Conservation (phyloP, 2,797 vertebrate species). For the Alosa sapidissima region DNA sequence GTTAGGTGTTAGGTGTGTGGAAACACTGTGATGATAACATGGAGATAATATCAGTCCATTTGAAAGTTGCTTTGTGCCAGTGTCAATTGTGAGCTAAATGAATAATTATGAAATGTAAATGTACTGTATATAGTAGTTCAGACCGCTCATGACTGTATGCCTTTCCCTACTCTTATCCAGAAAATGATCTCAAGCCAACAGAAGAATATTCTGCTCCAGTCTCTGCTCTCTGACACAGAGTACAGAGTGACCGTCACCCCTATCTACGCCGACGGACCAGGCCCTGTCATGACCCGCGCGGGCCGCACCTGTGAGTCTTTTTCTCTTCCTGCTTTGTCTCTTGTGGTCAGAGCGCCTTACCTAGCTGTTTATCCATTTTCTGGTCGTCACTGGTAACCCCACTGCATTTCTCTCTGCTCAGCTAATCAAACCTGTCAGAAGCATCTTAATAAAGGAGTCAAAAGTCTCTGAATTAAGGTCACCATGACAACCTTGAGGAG, state of each 20-base stretch:
- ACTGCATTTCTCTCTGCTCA: not conserved
- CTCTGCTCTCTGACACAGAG: conserved; percentile 85
- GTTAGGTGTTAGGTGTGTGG: no score
- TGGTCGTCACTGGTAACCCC: not conserved
- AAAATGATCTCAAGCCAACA: conserved; percentile 80
- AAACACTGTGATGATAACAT: no score
- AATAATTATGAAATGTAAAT: not conserved
- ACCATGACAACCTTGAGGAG: conserved; percentile 6
- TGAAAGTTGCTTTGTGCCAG: not conserved
- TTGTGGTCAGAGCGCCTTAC: not conserved
- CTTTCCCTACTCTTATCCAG: conserved; percentile 59
- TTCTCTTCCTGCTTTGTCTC: not conserved
- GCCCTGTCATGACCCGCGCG: conserved; percentile 70
- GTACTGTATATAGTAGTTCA: not conserved
- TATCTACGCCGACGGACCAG: conserved; percentile 82
- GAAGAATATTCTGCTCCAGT: conserved; percentile 81
- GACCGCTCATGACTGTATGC: not conserved
- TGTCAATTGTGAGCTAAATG: no score
- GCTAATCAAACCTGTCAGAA: not conserved
- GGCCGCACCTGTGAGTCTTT: conserved; percentile 84
- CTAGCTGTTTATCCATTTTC: not conserved
- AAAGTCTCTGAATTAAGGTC: not conserved
- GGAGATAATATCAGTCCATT: no score
- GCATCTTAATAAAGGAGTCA: not conserved
- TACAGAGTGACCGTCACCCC: conserved; percentile 87